A percentile compares a stretch with the other conserved stretches of the same genome.
phyloP scores from a whole-genome alignment of 1,140 invertebrate genomes.

The Aphaenogaster ashmeadi region DNA sequence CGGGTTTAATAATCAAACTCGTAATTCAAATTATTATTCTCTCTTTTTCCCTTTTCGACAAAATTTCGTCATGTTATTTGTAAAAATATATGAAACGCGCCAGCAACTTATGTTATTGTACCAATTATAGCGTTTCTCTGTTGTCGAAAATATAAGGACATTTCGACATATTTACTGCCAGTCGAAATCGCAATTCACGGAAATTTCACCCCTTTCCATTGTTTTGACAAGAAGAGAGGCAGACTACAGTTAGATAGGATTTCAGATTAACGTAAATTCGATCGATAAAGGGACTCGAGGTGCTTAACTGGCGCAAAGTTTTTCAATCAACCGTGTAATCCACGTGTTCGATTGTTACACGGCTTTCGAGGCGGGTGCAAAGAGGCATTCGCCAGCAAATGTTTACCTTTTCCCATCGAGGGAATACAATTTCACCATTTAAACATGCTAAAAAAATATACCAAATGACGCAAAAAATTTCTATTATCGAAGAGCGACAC shows the following conservation, averaged over 20 bases:
- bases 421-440: not conserved
- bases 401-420: not conserved
- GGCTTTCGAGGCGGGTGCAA: conserved; percentile 23
- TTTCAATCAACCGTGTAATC: conserved; percentile 65
- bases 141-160: not conserved
- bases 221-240: not conserved
- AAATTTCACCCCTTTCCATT: not conserved
- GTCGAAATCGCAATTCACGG: not conserved
- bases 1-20: not conserved
- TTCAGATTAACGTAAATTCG: conserved; percentile 55
- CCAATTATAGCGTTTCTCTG: not conserved
- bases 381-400: not conserved
- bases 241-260: conserved; percentile 12
- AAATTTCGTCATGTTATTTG: not conserved
- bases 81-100: not conserved
- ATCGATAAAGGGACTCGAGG: conserved; percentile 50
- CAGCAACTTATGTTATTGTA: not conserved
- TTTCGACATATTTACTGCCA: not conserved
- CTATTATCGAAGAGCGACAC: not conserved
- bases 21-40: not conserved
- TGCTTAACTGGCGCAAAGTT: conserved; percentile 67
- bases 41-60: not conserved
- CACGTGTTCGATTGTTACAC: conserved; percentile 42
- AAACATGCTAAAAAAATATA: conserved; percentile 7
- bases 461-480: not conserved